Base-by-base conservation (phyloP, 2,888 invertebrate genomes). In the Gasteruption jaculator region DNA sequence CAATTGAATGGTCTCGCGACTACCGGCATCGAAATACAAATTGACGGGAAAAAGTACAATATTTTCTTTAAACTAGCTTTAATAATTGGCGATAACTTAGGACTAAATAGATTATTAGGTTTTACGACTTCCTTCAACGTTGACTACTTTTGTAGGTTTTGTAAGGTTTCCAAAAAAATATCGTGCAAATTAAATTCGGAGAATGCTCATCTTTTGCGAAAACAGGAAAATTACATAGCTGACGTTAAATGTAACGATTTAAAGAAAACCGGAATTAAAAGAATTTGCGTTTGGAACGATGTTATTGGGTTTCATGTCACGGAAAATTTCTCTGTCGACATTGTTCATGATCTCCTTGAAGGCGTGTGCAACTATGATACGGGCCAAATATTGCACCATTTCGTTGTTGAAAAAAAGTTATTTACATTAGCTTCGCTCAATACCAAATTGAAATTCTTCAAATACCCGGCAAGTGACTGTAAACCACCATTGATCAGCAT, bases 1-100 rank as follows among this genome's bases (percentile, higher is more conserved):
- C 43, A 53, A 22, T 22, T 50, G 5, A 44, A 39, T 27, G 24
- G 21, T 41, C 33, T 53, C 18, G 45, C 43, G 27, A 31, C 21
- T 5, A 31, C 39, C 10, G 50, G 50, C 2, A 44, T 46, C 25
- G 32, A 40, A 14, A 42, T 49, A n/a, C 5, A 4, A 12, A 14
- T 41, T 10, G 10, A 35, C 5, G 27, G 33, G 5, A 11, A n/a
- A 14, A 27, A 39, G 26, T 21, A 18, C 10, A 25, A 22, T 5
- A 16, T 37, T 20, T 34, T 25, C 16, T 41, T 41, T 33, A 31
- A 19, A 18, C 21, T 20, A 25, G 34, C 34, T 19, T 6, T 41
- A 5, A 16, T 45, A 19, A 31, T 37, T 18, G 32, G 45, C 8
- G 41, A 45, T 16, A 45, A 45, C 25, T 18, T 45, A 22, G 45